These are phyloP conservation scores for Mallotus villosus DNA, from an alignment of 2,797 vertebrate species.

Conservation along the genomic window DNA sequence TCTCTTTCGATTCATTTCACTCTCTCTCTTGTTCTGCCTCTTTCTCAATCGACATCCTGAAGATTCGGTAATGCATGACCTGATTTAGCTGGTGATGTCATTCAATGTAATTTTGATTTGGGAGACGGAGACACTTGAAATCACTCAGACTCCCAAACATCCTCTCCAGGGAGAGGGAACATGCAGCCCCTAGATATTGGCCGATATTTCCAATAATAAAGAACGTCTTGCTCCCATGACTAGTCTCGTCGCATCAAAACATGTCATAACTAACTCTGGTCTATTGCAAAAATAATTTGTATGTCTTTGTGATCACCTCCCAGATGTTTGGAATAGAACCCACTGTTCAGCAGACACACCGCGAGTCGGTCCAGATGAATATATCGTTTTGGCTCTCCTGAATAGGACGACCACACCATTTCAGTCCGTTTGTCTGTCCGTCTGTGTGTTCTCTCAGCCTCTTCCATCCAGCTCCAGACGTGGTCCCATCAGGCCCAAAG, in stretches of 20 bases:
- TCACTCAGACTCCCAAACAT: too few species aligned
- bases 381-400: not conserved
- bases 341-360: not conserved
- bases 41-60: not conserved
- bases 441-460: not conserved
- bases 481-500: not conserved
- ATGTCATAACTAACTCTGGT: too few species aligned
- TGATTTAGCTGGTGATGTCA: too few species aligned
- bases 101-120: too few species aligned
- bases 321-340: not conserved
- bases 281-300: not conserved
- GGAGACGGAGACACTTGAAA: too few species aligned
- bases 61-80: too few species aligned
- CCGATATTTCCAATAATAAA: too few species aligned
- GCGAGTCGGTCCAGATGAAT: not conserved
- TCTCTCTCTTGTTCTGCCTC: constrained; percentile 4
- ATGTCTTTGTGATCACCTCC: not conserved
- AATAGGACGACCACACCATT: not conserved
- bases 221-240: too few species aligned
- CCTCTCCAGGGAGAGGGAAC: too few species aligned
- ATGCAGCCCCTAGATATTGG: too few species aligned
- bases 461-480: not conserved
- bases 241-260: too few species aligned
- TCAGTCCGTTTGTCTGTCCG: not conserved
- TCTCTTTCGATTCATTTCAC: not conserved